Evolutionary conservation across 2,888 invertebrate species (phyloP).

Genomic region (Pyrocoelia pectoralis): DNA sequence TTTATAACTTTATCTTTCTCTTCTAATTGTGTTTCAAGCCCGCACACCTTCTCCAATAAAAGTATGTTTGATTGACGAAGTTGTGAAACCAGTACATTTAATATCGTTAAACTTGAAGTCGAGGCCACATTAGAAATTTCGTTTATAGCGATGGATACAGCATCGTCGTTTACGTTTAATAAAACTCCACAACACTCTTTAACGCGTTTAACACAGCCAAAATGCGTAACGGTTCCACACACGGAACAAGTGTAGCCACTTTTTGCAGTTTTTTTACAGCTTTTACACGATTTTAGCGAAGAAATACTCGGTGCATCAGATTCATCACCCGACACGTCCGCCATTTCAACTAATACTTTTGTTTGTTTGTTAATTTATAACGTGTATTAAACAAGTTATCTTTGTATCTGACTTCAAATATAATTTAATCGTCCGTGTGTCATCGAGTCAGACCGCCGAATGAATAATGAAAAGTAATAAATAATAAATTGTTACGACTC

Average conservation of each 20-base stretch:
- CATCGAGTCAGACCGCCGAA: too few relatives aligned
- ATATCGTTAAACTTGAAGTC: not conserved
- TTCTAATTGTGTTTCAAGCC: too few relatives aligned
- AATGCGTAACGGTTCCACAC: not conserved
- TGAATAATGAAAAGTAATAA: too few relatives aligned
- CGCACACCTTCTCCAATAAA: too few relatives aligned
- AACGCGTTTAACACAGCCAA: not conserved
- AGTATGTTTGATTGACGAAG: too few relatives aligned
- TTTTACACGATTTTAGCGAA: not conserved
- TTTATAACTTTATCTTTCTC: too few relatives aligned
- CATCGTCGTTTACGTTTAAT: not conserved
- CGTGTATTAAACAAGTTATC: too few relatives aligned
- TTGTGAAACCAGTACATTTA: not conserved
- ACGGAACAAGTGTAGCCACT: not conserved
- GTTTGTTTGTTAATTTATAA: too few relatives aligned
- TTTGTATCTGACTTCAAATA: too few relatives aligned
- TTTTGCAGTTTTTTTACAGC: slow-evolving; percentile 4
- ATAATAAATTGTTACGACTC: too few relatives aligned
- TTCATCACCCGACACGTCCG: not conserved
- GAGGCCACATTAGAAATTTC: not conserved
- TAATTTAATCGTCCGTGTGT: too few relatives aligned
- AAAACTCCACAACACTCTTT: not conserved
- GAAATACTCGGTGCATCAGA: not conserved
- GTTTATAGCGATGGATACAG: not conserved
- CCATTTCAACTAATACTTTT: too few relatives aligned